Evolutionary conservation across 1,140 invertebrate genomes (phyloP), one percentile per base, ranked within the genome.

Genomic region (Lithobius niger): DNA sequence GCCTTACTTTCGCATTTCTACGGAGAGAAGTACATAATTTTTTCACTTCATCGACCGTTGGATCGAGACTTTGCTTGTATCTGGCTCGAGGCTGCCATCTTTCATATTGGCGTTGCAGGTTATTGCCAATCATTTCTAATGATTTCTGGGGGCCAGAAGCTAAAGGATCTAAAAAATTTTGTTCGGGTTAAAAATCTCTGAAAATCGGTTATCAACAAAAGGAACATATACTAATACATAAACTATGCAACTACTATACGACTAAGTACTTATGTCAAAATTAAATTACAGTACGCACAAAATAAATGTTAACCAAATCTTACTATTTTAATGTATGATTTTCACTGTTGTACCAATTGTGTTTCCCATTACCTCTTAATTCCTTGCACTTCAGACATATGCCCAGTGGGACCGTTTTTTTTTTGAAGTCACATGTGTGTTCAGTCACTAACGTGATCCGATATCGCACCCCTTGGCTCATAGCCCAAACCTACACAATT

Each of bases 11-110:
- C 0, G 97, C 94, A 76, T 96, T 98, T 62, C 93, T 77, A n/a
- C 97, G 76, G 50, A 99, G 73, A 10, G 92, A 95, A 22, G 83
- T 86, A 68, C 95, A 97, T 15, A 99, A 73, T 71, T 97, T 97
- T 69, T 97, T 97, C 0, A 99, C 89, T 73, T 99, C 96, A 48
- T 99, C 96, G 2, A 91, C 83, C 6, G 95, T 99, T 4, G 96
- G 96, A 74, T 99, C 96, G 40, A 97, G 77, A 52, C 86, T 89
- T 69, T 93, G 88, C 72, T 97, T 98, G 67, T 97, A 97, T 24
- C 92, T 76, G 1, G 96, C 96, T 52, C 93, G 74, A 4, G 96
- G 93, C 66, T 99, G 96, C 93, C 95, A 97, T 54, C 93, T 76
- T 72, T 94, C 90, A 69, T 99, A 99, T 68, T 97, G 94, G 60